A percentile compares a stretch with the other conserved stretches of the same genome.
phyloP scores from a whole-genome alignment of 2,113 vertebrate species.

The Progne subis region DNA sequence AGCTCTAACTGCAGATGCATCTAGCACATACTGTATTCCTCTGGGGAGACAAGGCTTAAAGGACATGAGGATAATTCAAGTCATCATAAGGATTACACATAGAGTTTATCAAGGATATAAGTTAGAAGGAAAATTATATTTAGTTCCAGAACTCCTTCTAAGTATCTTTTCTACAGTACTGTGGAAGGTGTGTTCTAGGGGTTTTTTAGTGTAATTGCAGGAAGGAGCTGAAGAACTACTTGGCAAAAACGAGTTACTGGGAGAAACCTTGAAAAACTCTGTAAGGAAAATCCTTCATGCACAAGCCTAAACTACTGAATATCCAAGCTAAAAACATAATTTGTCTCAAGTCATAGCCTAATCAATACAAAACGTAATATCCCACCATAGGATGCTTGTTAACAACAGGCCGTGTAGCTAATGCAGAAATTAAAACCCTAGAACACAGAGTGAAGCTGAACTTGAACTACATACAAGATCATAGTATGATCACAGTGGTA shows the following conservation, averaged over 20 bases:
- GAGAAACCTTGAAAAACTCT: neutral
- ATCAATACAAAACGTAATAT: neutral
- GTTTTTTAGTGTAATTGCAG: neutral
- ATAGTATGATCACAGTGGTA: neutral
- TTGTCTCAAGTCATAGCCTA: neutral
- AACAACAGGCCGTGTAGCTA: neutral
- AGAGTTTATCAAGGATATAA: neutral
- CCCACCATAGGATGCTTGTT: neutral
- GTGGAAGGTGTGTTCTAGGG: neutral
- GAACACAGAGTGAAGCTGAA: neutral
- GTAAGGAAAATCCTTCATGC: neutral
- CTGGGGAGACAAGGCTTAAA: neutral
- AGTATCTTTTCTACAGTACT: neutral
- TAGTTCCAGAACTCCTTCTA: neutral
- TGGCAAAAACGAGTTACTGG: neutral
- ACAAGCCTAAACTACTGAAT: neutral
- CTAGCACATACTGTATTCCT: neutral
- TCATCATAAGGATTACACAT: neutral
- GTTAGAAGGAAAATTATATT: neutral
- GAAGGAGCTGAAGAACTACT: neutral
- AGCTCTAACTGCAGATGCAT: neutral
- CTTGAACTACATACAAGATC: neutral
- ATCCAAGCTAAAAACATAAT: neutral
- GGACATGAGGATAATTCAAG: neutral
- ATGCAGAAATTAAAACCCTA: neutral